phyloP scores from a whole-genome alignment of 2,113 vertebrate genomes.

The Oncorhynchus gorbuscha region DNA sequence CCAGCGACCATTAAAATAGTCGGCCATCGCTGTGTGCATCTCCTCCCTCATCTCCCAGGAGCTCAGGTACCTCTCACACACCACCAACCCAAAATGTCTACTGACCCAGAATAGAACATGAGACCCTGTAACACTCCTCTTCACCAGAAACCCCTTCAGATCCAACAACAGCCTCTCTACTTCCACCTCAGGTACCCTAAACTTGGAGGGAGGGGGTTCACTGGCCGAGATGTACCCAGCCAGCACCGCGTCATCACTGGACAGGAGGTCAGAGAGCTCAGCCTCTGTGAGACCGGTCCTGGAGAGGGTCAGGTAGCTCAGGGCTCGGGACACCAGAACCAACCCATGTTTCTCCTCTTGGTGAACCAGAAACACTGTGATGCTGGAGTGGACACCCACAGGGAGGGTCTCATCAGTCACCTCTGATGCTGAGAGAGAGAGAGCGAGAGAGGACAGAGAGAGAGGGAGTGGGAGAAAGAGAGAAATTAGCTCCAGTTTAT shows the following conservation, averaged over 20 bases:
- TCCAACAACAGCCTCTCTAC: constrained; percentile 72
- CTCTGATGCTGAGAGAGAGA: constrained; percentile 57
- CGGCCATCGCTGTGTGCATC: constrained; percentile 62
- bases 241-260: constrained; percentile 55
- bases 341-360: constrained; percentile 71
- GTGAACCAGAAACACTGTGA: constrained; percentile 62
- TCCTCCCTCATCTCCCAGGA: constrained; percentile 34
- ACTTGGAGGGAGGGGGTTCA: constrained; percentile 8
- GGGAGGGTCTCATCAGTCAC: constrained; percentile 63
- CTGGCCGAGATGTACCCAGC: constrained; percentile 23
- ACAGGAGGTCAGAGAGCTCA: constrained; percentile 75
- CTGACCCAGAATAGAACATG: constrained; percentile 71
- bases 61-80: constrained; percentile 64
- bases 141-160: constrained; percentile 65
- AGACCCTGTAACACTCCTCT: constrained; percentile 49
- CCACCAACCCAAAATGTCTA: constrained; percentile 71
- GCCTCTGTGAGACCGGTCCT: constrained; percentile 69
- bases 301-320: constrained; percentile 71
- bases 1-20: constrained; percentile 71
- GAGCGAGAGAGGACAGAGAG: not conserved
- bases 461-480: not conserved
- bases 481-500: constrained; percentile 36
- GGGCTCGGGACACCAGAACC: constrained; percentile 49
- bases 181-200: constrained; percentile 62
- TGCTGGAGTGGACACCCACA: constrained; percentile 63